These are phyloP conservation scores for Nerophis ophidion DNA, from an alignment of 2,113 vertebrate genomes.

Conservation along the genomic window DNA sequence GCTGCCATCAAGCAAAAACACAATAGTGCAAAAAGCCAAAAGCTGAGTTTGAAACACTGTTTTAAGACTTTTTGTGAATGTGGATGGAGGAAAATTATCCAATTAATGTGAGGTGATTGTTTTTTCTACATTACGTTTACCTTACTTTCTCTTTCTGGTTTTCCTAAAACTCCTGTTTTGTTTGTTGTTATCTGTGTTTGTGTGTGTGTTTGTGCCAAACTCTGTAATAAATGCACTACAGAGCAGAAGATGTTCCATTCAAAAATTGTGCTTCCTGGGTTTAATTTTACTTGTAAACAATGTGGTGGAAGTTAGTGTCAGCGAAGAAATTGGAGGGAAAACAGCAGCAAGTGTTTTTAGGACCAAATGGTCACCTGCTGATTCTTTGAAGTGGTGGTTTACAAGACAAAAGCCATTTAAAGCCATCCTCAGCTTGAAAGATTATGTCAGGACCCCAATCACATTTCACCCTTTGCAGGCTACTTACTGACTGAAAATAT, in stretches of 20 bases:
- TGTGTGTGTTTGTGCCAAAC: constrained; percentile 12
- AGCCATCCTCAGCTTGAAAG: constrained; percentile 24
- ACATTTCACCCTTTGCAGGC: constrained; percentile 2
- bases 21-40: constrained; percentile 66
- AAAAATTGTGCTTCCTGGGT: constrained; percentile 2
- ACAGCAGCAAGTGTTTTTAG: constrained; percentile 28
- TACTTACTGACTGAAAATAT: neutral
- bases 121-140: neutral
- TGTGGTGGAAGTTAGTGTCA: constrained; percentile 16
- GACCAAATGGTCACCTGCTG: constrained; percentile 63
- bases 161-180: neutral
- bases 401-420: constrained; percentile 58
- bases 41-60: constrained; percentile 71
- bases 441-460: constrained; percentile 7
- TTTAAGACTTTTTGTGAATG: constrained; percentile 81
- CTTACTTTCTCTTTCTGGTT: neutral
- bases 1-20: constrained; percentile 80
- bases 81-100: constrained; percentile 85
- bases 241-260: neutral
- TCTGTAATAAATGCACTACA: constrained; percentile 31
- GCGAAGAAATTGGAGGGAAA: constrained; percentile 60
- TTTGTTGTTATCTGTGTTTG: constrained; percentile 11
- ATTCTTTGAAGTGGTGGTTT: constrained; percentile 53
- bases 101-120: constrained; percentile 72
- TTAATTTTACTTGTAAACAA: constrained; percentile 1